Evolutionary conservation across 2,113 vertebrate species (phyloP).

Genomic region (Cephalopholis sonnerati): DNA sequence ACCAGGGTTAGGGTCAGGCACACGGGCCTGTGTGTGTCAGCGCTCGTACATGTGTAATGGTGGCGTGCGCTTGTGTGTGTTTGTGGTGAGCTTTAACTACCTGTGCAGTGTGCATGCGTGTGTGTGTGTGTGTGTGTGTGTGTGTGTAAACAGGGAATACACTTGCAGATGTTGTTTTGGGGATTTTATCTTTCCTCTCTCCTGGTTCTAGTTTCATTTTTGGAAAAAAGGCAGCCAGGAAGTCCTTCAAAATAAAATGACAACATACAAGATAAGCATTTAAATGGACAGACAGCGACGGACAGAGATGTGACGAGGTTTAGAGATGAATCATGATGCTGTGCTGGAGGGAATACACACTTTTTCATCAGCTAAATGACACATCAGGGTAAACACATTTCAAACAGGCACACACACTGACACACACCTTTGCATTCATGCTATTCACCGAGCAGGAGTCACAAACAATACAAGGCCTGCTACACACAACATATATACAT

Average conservation of each 20-base stretch:
- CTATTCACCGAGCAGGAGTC: conserved; percentile 13
- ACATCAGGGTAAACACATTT: conserved; percentile 38
- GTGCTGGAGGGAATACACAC: conserved; percentile 1
- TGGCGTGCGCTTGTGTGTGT: conserved; percentile 40
- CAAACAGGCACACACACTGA: conserved; percentile 8
- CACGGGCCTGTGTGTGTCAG: conserved; percentile 51
- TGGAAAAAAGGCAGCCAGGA: not conserved
- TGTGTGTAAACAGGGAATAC: conserved; percentile 68
- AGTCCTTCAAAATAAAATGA: conserved; percentile 31
- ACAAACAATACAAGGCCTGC: conserved; percentile 7
- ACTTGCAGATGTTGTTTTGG: conserved; percentile 44
- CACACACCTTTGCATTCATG: conserved; percentile 9
- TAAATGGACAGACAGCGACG: not conserved
- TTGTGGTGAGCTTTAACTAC: conserved; percentile 67
- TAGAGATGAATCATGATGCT: conserved; percentile 20
- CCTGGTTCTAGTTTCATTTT: conserved; percentile 34
- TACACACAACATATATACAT: conserved; percentile 12
- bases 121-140: conserved; percentile 26
- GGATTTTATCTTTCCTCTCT: conserved; percentile 50
- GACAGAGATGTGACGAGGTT: conserved; percentile 10
- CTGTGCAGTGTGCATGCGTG: conserved; percentile 43
- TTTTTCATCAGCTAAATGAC: conserved; percentile 19
- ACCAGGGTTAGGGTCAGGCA: conserved; percentile 72
- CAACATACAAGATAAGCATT: conserved; percentile 20
- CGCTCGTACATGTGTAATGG: conserved; percentile 34